Conservation (phyloP, 2,113 vertebrate genomes). For the Oryzias celebensis region DNA sequence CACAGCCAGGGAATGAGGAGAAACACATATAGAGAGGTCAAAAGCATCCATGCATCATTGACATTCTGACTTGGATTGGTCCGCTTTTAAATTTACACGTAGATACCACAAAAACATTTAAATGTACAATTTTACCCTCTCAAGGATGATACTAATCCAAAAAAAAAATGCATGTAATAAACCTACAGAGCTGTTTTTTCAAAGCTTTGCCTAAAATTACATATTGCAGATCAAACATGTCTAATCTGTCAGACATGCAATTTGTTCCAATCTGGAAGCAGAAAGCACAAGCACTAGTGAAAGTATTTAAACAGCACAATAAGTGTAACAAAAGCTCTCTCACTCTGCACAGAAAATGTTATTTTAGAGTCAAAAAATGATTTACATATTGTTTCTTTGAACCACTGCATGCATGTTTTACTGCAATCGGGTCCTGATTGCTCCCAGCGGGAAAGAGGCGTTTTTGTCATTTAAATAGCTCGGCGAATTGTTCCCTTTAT, state of each 20-base stretch:
- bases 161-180: constrained; percentile 1
- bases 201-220: background rate
- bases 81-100: too few relatives aligned
- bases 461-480: constrained; percentile 37
- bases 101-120: too few relatives aligned
- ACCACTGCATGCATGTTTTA: constrained; percentile 27
- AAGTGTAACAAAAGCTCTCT: constrained; percentile 10
- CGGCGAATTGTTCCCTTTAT: constrained; percentile 34
- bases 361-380: constrained; percentile 10
- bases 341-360: constrained; percentile 2
- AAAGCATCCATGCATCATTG: background rate
- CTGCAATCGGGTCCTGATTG: constrained; percentile 43
- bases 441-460: constrained; percentile 21
- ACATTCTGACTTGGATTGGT: background rate
- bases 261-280: background rate
- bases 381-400: constrained; percentile 34
- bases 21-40: constrained; percentile 1
- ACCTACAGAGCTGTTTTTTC: constrained; percentile 10
- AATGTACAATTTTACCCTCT: constrained; percentile 4
- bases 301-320: constrained; percentile 4
- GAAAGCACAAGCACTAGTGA: background rate
- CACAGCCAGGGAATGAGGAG: constrained; percentile 15
- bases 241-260: background rate
- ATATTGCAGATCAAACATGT: constrained; percentile 23
- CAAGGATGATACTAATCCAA: background rate